Conservation (phyloP, 2,888 invertebrate genomes). For the Drosophila koepferae region DNA sequence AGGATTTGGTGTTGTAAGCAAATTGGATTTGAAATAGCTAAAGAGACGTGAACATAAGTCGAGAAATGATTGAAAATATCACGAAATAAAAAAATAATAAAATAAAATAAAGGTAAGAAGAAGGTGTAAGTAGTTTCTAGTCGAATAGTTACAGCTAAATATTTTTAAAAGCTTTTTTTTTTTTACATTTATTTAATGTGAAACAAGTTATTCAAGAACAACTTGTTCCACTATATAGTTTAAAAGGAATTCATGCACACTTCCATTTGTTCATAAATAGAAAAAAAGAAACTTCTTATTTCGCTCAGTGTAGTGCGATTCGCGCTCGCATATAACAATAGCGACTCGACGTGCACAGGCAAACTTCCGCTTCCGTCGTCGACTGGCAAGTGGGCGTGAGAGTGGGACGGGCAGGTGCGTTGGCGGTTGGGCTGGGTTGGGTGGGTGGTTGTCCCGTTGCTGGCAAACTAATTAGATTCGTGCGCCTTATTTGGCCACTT, state of each 20-base stretch:
- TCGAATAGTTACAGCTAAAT: background rate
- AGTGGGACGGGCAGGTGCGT: slow-evolving; percentile 1
- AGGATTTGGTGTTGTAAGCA: background rate
- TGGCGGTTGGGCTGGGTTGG: background rate
- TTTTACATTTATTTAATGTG: background rate
- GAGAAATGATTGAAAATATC: background rate
- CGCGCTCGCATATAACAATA: slow-evolving; percentile 59
- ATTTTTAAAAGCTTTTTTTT: background rate
- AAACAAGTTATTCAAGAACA: background rate
- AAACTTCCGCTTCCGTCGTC: slow-evolving; percentile 71
- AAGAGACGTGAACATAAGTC: background rate
- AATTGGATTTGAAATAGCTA: background rate
- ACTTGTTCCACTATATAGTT: background rate
- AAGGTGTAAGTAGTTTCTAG: background rate
- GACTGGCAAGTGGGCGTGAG: background rate
- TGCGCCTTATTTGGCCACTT: slow-evolving; percentile 75
- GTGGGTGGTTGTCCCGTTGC: slow-evolving; percentile 8
- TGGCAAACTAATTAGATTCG: slow-evolving; percentile 78
- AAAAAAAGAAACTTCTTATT: background rate
- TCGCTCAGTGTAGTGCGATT: slow-evolving; percentile 10
- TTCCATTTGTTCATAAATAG: background rate
- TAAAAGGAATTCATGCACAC: background rate
- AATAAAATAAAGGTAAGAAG: background rate
- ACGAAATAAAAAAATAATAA: too few relatives aligned
- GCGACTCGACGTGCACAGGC: slow-evolving; percentile 37